phyloP scores from a whole-genome alignment of 2,888 invertebrate genomes.

The Linnaemya vulpina region DNA sequence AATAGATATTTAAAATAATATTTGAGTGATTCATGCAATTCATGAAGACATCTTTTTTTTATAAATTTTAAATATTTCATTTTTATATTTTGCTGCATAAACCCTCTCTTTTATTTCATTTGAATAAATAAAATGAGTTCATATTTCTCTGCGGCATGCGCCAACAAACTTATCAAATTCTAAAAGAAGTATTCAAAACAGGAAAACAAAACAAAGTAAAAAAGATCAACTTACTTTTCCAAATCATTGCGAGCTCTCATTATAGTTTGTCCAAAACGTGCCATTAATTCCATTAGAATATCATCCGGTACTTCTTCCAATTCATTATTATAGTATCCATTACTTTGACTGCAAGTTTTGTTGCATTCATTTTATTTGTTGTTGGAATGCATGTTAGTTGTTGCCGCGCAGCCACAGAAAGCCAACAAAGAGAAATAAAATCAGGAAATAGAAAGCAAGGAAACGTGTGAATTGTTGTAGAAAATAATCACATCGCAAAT shows the following conservation, averaged over 20 bases:
- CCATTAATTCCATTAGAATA: constrained; percentile 88
- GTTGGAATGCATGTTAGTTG: not conserved
- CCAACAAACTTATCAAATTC: not conserved
- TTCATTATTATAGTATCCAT: constrained; percentile 84
- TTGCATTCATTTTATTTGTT: constrained; percentile 2
- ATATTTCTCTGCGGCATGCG: constrained; percentile 7
- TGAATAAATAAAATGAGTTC: not conserved
- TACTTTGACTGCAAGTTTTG: constrained; percentile 76
- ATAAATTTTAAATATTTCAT: not conserved
- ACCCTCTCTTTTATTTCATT: not conserved
- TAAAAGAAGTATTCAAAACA: not conserved
- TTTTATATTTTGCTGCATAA: not conserved
- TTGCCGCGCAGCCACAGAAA: not conserved
- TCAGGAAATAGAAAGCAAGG: constrained; percentile 7
- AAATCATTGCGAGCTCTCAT: constrained; percentile 90
- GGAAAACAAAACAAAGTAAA: constrained; percentile 15
- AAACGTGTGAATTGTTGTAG: constrained; percentile 74
- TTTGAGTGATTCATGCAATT: too few relatives aligned
- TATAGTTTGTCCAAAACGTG: constrained; percentile 89
- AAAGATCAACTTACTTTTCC: constrained; percentile 87
- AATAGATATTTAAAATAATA: too few relatives aligned
- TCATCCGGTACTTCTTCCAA: constrained; percentile 90
- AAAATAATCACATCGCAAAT: constrained; percentile 75
- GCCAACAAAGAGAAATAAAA: constrained; percentile 11
- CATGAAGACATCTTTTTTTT: too few relatives aligned